These are phyloP conservation scores for Melanerpes aurifrons DNA, from an alignment of 2,113 vertebrate genomes.

Conservation along the genomic window DNA sequence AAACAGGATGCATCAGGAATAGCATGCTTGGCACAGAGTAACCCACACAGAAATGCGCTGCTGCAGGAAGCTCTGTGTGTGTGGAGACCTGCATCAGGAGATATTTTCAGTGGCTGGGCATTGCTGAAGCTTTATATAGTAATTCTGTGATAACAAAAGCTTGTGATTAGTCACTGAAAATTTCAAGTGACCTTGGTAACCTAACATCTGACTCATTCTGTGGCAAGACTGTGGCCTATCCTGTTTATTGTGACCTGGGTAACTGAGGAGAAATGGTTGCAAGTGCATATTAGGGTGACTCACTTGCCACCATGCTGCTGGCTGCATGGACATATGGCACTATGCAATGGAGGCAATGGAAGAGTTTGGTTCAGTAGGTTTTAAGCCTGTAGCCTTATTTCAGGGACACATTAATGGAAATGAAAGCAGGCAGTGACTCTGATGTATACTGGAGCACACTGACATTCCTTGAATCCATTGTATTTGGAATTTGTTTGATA, in stretches of 20 bases:
- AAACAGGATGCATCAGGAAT: constrained; percentile 30
- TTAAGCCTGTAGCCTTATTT: neutral
- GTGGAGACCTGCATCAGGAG: accelerated
- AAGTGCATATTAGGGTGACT: neutral
- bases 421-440: neutral
- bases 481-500: neutral
- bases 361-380: neutral
- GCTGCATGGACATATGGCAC: accelerated
- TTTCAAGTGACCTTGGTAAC: neutral
- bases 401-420: neutral
- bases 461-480: neutral
- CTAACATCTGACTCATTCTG: neutral
- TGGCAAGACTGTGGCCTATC: neutral
- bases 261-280: neutral
- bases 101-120: neutral
- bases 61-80: neutral
- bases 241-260: neutral
- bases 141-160: neutral
- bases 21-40: neutral
- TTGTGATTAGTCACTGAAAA: neutral
- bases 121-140: neutral
- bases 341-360: neutral
- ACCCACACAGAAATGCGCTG: neutral
- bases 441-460: neutral
- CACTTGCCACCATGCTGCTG: neutral